Evolutionary conservation across 2,113 vertebrate species (phyloP).

Genomic region (Todiramphus saurophagus): DNA sequence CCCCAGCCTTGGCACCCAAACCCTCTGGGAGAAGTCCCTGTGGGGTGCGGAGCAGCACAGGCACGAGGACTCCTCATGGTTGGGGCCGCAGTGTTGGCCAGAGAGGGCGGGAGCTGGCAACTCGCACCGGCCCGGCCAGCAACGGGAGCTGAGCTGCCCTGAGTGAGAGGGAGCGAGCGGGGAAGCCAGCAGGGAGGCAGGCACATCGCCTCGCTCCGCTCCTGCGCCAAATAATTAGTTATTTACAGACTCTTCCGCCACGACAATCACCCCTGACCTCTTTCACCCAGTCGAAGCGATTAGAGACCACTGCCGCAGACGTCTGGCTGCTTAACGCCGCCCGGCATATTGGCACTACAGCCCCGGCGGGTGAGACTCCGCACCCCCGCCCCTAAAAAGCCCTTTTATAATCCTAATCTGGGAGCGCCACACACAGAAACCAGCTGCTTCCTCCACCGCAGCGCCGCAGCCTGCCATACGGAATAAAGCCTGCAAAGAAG

Average conservation of each 20-base stretch:
- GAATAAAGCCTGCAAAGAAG: background rate
- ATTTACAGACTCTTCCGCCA: slow-evolving; percentile 28
- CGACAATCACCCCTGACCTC: slow-evolving; percentile 39
- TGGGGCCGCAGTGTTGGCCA: background rate
- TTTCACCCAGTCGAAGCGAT: slow-evolving; percentile 19
- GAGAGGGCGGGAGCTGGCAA: background rate
- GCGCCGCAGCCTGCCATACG: background rate
- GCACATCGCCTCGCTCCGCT: background rate
- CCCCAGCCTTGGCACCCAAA: background rate
- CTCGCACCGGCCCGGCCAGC: background rate
- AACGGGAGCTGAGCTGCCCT: background rate
- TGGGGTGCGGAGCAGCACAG: background rate
- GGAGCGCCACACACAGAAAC: slow-evolving; percentile 23
- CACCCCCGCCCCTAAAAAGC: slow-evolving; percentile 11
- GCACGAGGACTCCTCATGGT: background rate
- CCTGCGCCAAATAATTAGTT: slow-evolving; percentile 34
- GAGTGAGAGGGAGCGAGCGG: background rate
- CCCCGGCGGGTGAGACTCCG: background rate
- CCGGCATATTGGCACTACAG: background rate
- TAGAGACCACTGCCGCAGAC: slow-evolving; percentile 22
- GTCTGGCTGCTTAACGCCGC: slow-evolving; percentile 26
- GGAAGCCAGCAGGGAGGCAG: background rate
- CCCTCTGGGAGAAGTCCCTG: background rate
- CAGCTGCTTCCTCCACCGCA: slow-evolving; percentile 11
- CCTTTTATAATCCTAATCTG: slow-evolving; percentile 52